A percentile compares a stretch with the other conserved stretches of the same genome.
phyloP scores from a whole-genome alignment of 2,797 vertebrate species.

The Etheostoma perlongum region DNA sequence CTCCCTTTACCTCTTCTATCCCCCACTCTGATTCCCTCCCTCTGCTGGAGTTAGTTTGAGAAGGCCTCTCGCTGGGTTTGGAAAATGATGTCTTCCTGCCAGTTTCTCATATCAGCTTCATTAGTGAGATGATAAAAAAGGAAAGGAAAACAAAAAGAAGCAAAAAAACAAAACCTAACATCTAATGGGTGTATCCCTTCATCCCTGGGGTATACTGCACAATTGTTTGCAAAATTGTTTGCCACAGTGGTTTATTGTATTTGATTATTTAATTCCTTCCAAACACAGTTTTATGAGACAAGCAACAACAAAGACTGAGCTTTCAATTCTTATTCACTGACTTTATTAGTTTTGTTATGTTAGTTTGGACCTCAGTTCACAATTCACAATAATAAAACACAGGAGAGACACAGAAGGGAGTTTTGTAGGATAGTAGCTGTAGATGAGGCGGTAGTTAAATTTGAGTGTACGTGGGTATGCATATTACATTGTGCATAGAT shows the following conservation, averaged over 20 bases:
- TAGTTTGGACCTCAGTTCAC: constrained; percentile 41
- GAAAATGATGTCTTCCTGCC: constrained; percentile 33
- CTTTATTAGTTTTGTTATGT: constrained; percentile 59
- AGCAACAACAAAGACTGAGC: constrained; percentile 32
- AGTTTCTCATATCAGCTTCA: constrained; percentile 55
- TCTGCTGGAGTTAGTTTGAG: constrained; percentile 42
- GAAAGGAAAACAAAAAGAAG: neutral
- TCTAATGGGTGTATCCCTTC: constrained; percentile 19
- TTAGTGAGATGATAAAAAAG: constrained; percentile 34
- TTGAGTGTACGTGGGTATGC: constrained; percentile 1
- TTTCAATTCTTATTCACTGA: constrained; percentile 45
- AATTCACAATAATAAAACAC: constrained; percentile 50
- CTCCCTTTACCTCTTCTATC: too few species aligned
- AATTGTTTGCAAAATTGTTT: constrained; percentile 46
- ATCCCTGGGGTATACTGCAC: constrained; percentile 5
- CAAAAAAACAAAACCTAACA: neutral
- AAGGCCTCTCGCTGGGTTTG: constrained; percentile 28
- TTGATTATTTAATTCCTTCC: constrained; percentile 46
- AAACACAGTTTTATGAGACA: constrained; percentile 55
- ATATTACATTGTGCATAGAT: constrained; percentile 12
- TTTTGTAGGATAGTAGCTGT: constrained; percentile 15
- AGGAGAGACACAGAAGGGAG: constrained; percentile 14
- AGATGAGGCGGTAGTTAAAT: constrained; percentile 34
- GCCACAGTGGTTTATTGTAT: constrained; percentile 43
- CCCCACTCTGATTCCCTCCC: neutral